Conservation (phyloP, 2,797 vertebrate genomes). For the Otolemur crassicaudatus region DNA sequence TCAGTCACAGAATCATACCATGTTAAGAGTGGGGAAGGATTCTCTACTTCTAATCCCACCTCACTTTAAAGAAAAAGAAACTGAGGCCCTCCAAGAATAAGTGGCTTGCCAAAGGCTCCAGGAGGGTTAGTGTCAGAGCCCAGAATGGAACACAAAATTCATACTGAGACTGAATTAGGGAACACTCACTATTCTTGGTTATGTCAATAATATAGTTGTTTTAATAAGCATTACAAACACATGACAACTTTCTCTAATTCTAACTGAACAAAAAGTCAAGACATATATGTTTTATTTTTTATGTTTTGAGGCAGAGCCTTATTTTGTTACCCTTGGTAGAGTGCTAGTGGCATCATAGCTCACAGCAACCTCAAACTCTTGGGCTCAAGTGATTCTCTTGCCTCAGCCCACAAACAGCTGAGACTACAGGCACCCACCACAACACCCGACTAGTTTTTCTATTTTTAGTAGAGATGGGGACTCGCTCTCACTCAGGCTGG, state of each 20-base stretch:
- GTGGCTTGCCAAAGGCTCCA: background rate
- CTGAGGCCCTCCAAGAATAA: background rate
- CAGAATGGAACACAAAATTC: conserved; percentile 6
- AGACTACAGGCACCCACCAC: too few species aligned
- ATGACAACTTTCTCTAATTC: background rate
- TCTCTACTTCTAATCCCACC: background rate
- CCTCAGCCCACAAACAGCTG: too few species aligned
- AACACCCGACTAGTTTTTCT: too few species aligned
- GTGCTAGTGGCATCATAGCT: too few species aligned
- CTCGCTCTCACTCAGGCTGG: too few species aligned
- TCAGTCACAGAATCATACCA: background rate
- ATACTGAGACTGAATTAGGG: background rate
- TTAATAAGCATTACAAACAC: background rate
- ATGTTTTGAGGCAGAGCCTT: too few species aligned
- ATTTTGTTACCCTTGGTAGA: too few species aligned
- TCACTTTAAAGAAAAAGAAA: conserved; percentile 3
- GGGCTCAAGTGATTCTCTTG: too few species aligned
- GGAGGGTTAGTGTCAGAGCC: background rate
- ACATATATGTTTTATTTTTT: background rate
- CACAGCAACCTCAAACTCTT: too few species aligned
- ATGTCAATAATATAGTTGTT: background rate
- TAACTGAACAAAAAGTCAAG: background rate
- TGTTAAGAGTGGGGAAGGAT: background rate
- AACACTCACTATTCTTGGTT: background rate
- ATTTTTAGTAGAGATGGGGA: too few species aligned